These are phyloP conservation scores for Todus mexicanus DNA, from an alignment of 2,797 vertebrate species.

Conservation along the genomic window DNA sequence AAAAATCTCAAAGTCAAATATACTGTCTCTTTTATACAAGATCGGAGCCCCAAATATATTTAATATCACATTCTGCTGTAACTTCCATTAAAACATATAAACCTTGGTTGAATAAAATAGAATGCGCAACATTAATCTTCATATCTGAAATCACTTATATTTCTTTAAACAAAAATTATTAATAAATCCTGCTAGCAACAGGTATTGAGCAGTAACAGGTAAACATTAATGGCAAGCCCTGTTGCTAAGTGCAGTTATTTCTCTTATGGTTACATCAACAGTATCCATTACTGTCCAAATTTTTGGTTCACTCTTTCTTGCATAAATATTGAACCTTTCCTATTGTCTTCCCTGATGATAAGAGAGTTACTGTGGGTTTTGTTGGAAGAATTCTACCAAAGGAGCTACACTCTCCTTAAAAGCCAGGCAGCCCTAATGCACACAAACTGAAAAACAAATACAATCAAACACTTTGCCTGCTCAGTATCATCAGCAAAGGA, in stretches of 20 bases:
- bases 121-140: background rate
- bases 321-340: background rate
- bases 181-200: background rate
- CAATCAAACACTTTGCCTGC: background rate
- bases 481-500: background rate
- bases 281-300: background rate
- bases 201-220: background rate
- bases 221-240: background rate
- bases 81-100: background rate
- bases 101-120: background rate
- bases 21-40: background rate
- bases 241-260: background rate
- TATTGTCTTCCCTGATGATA: background rate
- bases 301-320: background rate
- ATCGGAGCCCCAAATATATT: background rate
- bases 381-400: background rate
- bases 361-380: background rate
- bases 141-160: background rate
- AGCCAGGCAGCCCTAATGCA: constrained; percentile 26
- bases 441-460: background rate
- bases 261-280: background rate
- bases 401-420: background rate
- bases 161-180: background rate
- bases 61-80: background rate
- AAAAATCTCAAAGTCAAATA: background rate